phyloP scores from a whole-genome alignment of 2,888 invertebrate species.

The Heterodera filipjevi region DNA sequence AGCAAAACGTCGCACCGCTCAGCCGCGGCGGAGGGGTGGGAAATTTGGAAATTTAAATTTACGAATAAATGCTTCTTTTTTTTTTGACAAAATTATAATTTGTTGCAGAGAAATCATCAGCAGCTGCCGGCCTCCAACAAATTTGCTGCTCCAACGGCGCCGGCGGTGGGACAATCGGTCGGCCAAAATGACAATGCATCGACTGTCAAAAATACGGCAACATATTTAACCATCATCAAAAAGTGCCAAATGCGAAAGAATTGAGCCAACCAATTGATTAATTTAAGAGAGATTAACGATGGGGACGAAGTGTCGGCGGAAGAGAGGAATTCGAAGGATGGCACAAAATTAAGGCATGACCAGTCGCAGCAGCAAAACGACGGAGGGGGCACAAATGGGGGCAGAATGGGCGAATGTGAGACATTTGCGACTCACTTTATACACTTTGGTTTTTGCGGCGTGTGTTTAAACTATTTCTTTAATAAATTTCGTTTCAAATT shows the following conservation, averaged over 20 bases:
- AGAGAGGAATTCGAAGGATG: not conserved
- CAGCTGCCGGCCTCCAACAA: not conserved
- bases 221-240: not conserved
- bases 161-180: not conserved
- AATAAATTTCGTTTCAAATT: too few species aligned
- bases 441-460: not conserved
- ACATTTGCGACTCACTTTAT: not conserved
- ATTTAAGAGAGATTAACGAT: not conserved
- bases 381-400: not conserved
- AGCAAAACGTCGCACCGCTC: conserved; percentile 4
- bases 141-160: not conserved
- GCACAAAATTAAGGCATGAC: not conserved
- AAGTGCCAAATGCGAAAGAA: not conserved
- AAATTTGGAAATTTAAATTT: not conserved
- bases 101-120: not conserved
- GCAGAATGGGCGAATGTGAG: not conserved
- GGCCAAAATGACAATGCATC: not conserved
- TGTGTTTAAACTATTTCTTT: too few species aligned
- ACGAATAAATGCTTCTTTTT: not conserved
- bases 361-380: not conserved
- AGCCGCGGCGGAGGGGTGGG: not conserved
- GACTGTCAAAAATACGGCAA: not conserved
- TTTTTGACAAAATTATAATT: too few species aligned
- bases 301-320: not conserved
- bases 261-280: not conserved